Evolutionary conservation across 2,113 vertebrate genomes (phyloP).

Genomic region (Sander lucioperca): DNA sequence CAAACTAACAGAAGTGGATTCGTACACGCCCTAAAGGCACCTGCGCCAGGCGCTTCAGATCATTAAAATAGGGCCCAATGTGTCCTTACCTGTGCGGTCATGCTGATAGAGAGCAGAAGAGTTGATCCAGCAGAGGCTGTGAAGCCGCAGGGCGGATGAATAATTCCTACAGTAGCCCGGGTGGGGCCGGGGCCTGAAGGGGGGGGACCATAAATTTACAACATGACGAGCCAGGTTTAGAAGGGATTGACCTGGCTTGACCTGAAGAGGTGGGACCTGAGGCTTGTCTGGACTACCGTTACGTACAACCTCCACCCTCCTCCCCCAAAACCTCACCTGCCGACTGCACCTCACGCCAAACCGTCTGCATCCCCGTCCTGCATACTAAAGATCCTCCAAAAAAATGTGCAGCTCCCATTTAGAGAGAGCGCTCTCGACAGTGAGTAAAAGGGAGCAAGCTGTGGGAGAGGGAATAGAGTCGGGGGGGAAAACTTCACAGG

Average conservation of each 20-base stretch:
- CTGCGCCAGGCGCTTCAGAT: no score
- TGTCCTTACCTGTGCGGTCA: constrained; percentile 12
- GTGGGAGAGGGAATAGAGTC: constrained; percentile 14
- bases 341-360: constrained; percentile 19
- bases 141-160: constrained; percentile 34
- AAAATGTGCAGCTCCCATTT: constrained; percentile 14
- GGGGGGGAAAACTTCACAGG: constrained; percentile 63
- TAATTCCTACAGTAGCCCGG: constrained; percentile 42
- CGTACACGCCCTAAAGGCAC: no score
- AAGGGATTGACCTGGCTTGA: constrained; percentile 66
- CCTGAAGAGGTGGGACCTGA: constrained; percentile 26
- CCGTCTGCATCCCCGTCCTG: background rate
- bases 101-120: constrained; percentile 7
- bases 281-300: constrained; percentile 11
- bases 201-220: constrained; percentile 44
- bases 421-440: constrained; percentile 45
- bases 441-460: constrained; percentile 43
- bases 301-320: background rate
- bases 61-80: no score
- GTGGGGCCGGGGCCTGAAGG: constrained; percentile 33
- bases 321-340: constrained; percentile 5
- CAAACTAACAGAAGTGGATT: no score
- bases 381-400: constrained; percentile 12
- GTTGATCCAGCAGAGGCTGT: constrained; percentile 8
- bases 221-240: constrained; percentile 57